These are phyloP conservation scores for Andricus curvator DNA, from an alignment of 2,888 invertebrate genomes.

Conservation along the genomic window DNA sequence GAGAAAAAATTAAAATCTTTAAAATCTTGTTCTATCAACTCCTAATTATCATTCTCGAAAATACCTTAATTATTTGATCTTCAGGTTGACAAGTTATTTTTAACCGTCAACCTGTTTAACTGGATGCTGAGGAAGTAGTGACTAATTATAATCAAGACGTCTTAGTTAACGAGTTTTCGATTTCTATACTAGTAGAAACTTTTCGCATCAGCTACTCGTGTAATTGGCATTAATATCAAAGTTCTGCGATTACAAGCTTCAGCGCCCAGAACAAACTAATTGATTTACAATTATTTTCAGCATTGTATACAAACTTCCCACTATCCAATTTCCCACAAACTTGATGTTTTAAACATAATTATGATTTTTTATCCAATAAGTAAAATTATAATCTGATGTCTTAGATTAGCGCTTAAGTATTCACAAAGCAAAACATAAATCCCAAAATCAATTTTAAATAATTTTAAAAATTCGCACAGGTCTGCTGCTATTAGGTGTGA, in stretches of 20 bases:
- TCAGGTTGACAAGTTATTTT: too few relatives aligned
- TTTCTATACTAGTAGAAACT: neutral
- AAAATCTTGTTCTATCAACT: neutral
- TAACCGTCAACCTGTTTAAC: neutral
- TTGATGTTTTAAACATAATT: neutral
- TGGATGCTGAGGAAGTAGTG: neutral
- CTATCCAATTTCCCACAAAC: neutral
- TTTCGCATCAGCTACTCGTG: constrained; percentile 1
- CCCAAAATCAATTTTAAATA: too few relatives aligned
- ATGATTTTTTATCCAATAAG: too few relatives aligned
- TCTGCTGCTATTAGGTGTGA: constrained; percentile 3
- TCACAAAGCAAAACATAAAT: too few relatives aligned
- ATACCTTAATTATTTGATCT: too few relatives aligned
- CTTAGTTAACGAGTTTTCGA: constrained; percentile 7
- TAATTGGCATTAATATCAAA: constrained; percentile 1
- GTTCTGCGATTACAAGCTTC: constrained; percentile 8
- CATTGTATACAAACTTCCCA: constrained; percentile 2
- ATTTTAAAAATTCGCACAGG: constrained; percentile 23
- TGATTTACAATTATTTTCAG: constrained; percentile 6
- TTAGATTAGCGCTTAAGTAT: too few relatives aligned
- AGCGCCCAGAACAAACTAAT: constrained; percentile 1
- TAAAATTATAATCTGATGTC: too few relatives aligned
- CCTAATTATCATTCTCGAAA: neutral
- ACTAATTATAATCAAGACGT: constrained; percentile 9
- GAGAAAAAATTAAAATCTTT: neutral